Evolutionary conservation across 2,888 invertebrate species (phyloP).

Genomic region (Nomada flava): DNA sequence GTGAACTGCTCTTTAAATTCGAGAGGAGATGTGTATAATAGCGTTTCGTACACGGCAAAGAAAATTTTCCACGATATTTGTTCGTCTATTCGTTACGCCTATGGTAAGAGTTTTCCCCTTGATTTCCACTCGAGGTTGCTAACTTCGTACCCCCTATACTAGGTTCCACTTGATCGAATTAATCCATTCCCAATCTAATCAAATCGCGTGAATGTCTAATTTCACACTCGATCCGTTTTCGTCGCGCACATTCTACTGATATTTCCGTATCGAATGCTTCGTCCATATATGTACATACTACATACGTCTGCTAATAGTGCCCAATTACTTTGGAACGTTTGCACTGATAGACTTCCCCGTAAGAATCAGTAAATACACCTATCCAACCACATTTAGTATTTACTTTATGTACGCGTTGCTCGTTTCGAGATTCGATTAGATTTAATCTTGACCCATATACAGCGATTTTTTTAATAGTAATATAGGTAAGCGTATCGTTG

Average conservation of each 20-base stretch:
- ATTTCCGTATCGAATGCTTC: conserved; percentile 52
- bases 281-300: conserved; percentile 32
- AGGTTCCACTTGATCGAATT: conserved; percentile 69
- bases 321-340: conserved; percentile 60
- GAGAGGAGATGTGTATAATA: not conserved
- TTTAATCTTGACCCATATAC: conserved; percentile 3
- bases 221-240: conserved; percentile 69
- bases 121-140: conserved; percentile 68
- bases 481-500: too few relatives aligned
- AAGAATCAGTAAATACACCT: conserved; percentile 34
- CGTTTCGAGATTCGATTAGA: conserved; percentile 22
- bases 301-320: conserved; percentile 49
- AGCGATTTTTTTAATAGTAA: not conserved
- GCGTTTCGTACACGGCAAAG: not conserved
- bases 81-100: conserved; percentile 47
- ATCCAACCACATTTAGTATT: conserved; percentile 7
- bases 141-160: conserved; percentile 63
- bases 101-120: conserved; percentile 58
- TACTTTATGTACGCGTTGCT: conserved; percentile 22
- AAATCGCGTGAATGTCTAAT: conserved; percentile 71
- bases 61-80: conserved; percentile 17
- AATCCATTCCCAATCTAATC: conserved; percentile 72
- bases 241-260: conserved; percentile 55
- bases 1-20: not conserved
- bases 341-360: conserved; percentile 33